Evolutionary conservation across 30 jellyfish, hydroid and myxozoan genomes (phyloP).

Genomic region (Cassiopea xamachana): DNA sequence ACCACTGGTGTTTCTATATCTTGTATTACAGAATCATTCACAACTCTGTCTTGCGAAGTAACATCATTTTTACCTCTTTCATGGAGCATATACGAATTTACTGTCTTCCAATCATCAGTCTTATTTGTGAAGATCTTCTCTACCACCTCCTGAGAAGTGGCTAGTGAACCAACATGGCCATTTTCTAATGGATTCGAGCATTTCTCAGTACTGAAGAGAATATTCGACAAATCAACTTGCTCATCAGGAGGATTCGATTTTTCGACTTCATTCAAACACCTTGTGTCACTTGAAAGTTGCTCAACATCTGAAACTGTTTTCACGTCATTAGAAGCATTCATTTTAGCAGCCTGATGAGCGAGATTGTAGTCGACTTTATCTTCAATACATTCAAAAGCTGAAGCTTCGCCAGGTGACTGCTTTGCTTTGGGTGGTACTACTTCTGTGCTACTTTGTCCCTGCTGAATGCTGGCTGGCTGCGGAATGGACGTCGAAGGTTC

Average conservation of each 20-base stretch:
- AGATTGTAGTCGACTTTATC: no score
- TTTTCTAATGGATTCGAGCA: neutral
- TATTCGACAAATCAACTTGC: neutral
- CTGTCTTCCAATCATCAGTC: conserved; percentile 75
- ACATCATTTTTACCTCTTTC: neutral
- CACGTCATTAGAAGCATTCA: no score
- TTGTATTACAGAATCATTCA: neutral
- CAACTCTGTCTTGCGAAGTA: neutral
- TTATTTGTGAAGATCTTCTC: conserved; percentile 50
- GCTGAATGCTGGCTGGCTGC: no score
- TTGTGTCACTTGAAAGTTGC: neutral
- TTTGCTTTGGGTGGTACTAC: no score
- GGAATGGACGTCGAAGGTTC: no score
- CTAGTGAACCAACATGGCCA: neutral
- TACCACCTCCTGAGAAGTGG: neutral
- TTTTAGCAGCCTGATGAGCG: no score
- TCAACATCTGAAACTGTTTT: no score
- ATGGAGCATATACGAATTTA: conserved; percentile 25
- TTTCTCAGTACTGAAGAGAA: conserved; percentile 1
- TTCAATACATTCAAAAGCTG: no score
- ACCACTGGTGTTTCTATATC: conserved; percentile 31
- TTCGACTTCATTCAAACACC: neutral
- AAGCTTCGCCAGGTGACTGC: no score
- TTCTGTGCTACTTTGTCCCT: no score
- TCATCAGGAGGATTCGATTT: neutral